Percentiles rank a stretch among this genome's conserved stretches.
phyloP scores from a whole-genome alignment of 2,888 invertebrate genomes.

The Amiota minor region DNA sequence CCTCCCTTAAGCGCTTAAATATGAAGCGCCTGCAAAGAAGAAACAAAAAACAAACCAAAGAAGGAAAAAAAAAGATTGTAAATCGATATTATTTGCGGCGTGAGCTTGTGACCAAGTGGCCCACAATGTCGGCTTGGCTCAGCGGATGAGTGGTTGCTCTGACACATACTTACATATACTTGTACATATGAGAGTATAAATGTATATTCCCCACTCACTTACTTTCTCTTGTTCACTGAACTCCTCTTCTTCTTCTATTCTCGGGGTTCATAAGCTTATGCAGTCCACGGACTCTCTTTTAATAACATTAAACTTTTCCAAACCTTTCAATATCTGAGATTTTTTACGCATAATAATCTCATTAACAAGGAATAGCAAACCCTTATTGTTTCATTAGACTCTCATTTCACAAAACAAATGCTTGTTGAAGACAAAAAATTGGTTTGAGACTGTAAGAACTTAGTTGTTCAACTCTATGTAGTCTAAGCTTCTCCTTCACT shows the following conservation, averaged over 20 bases:
- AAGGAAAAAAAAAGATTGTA: constrained; percentile 38
- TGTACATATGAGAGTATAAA: background rate
- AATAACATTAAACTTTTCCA: no score
- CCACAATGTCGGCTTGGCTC: constrained; percentile 44
- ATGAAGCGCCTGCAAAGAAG: background rate
- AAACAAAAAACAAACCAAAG: background rate
- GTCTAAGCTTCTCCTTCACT: no score
- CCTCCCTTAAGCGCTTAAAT: background rate
- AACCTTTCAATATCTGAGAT: no score
- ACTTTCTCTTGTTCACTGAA: background rate
- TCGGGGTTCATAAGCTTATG: no score
- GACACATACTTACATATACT: background rate
- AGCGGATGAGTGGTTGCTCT: background rate
- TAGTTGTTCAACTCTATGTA: no score
- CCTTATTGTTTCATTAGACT: no score
- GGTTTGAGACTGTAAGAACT: no score
- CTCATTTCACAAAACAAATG: no score
- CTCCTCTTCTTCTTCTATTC: background rate
- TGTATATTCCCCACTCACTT: background rate
- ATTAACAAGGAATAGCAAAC: no score
- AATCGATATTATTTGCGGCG: constrained; percentile 64
- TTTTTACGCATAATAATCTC: no score
- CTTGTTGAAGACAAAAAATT: no score
- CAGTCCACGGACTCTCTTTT: no score
- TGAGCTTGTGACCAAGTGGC: constrained; percentile 56